Evolutionary conservation across 2,888 invertebrate species (phyloP), one percentile per base, ranked within the genome.

Genomic region (Anthophora plumipes): DNA sequence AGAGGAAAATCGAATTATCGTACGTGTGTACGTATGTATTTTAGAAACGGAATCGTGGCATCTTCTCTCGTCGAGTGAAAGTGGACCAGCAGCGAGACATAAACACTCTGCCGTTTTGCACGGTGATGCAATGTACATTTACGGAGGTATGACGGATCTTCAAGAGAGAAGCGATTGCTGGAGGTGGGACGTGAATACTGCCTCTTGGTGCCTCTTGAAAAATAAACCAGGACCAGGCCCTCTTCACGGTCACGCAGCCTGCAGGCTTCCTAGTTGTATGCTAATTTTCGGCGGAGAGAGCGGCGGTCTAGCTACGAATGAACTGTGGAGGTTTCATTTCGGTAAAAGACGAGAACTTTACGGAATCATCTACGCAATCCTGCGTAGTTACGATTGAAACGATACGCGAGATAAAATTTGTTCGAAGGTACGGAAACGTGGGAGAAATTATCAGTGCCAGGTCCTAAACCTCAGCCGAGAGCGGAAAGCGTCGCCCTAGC

Each of bases 81-180:
- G 92, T 66, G 92, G 93, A 2, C 96, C 96, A 2, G 96, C 96
- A 66, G 95, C 96, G 52, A 95, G 98, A 14, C 97, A 98, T 94
- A 97, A 97, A 89, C 98, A 98, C 94, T 96, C 97, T 0, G 97
- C 97, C 3, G 96, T 97, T 60, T 94, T 97, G 81, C 96, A 97
- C 93, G 96, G 95, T 88, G 95, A 95, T 85, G 95, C 96, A 4
- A 97, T 98, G 95, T 98, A 97, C 96, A 95, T 98, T 91, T 98
- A 97, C 93, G 98, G 97, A 22, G 98, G 98, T 0, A 97, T 97
- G 96, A 96, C 96, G 82, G 97, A 98, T 94, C 95, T 98, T 76
- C 96, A 96, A 85, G 96, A 96, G 88, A 95, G 96, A 89, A 94
- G 94, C 75, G 97, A 97, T 93, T 95, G 97, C 80, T 97, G 97